Evolutionary conservation across 2,888 invertebrate species (phyloP), one percentile per base, ranked within the genome.

Genomic region (Agonopterix subpropinquella): DNA sequence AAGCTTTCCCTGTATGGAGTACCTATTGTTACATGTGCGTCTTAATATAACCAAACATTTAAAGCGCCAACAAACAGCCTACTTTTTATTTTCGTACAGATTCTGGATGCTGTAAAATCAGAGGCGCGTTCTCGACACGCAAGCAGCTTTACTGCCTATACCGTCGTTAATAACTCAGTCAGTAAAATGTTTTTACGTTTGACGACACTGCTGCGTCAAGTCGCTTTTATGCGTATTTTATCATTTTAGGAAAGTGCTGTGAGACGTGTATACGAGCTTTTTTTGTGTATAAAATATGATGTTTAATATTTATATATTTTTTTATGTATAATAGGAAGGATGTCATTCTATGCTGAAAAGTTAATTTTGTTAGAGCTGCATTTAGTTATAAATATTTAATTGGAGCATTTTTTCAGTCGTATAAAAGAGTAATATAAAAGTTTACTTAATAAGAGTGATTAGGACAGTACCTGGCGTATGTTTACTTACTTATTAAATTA

Each of bases 111-210:
- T 66, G 61, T 70, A 67, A 74, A 72, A 71, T 65, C 64, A 53
- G 60, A 52, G 60, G 56, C 57, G 60, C 64, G 62, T 61, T 64
- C 59, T 62, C 61, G 62, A 57, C 52, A 64, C 58, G 62, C 59
- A 61, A 66, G 57, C 61, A 63, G 4, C 51, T 66, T 77, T 74
- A 77, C 69, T 60, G 62, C 66, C 72, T 64, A 70, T 73, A 70
- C 70, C 66, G 55, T 55, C 53, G 67, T 65, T 70, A 74, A 73
- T 75, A 76, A 69, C 72, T 67, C 63, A 58, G 65, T 62, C 66
- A 64, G 65, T 73, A 65, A 67, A 70, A 67, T 56, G 62, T 58
- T 65, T 76, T 72, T 69, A 47, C 47, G 47, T 41, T 45, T 11
- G 37, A 36, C 37, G n/a, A 35, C 7, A 36, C 37, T 37, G 45